These are phyloP conservation scores for Labeo catla DNA, from an alignment of 2,113 vertebrate genomes.

Conservation along the genomic window DNA sequence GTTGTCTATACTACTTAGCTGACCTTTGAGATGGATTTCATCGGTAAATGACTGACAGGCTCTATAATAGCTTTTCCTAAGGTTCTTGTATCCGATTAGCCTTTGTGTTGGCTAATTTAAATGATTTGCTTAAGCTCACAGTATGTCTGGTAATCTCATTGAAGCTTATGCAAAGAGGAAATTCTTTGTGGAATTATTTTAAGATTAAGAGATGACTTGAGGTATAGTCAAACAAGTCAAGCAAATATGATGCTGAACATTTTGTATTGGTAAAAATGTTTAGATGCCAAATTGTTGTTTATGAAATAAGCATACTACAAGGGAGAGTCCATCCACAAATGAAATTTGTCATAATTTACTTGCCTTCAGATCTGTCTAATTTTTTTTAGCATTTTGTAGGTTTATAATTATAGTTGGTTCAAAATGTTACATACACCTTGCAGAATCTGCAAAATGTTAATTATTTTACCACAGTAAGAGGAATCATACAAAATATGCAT, in stretches of 20 bases:
- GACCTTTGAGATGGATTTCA: slow-evolving; percentile 10
- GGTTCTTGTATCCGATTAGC: slow-evolving; percentile 16
- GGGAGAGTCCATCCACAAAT: background rate
- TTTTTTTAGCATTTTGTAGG: no score
- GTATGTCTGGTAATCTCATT: slow-evolving; percentile 39
- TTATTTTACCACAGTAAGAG: no score
- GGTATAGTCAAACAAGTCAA: slow-evolving; percentile 34
- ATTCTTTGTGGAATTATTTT: slow-evolving; percentile 33
- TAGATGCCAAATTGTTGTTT: background rate
- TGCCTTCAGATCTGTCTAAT: background rate
- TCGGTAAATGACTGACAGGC: slow-evolving; percentile 29
- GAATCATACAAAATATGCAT: no score
- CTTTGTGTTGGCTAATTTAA: slow-evolving; percentile 31
- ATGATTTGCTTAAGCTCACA: slow-evolving; percentile 20
- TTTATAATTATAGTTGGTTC: no score
- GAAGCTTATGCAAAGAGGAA: slow-evolving; percentile 29
- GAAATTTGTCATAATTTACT: background rate
- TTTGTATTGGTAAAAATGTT: background rate
- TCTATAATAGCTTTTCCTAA: background rate
- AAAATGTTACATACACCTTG: no score
- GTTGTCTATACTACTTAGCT: slow-evolving; percentile 17
- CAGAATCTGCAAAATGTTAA: no score
- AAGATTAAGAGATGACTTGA: slow-evolving; percentile 45
- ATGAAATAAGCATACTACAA: background rate
- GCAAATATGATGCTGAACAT: slow-evolving; percentile 16